phyloP scores from a whole-genome alignment of 2,113 vertebrate species.

The Sceloporus tristichus region DNA sequence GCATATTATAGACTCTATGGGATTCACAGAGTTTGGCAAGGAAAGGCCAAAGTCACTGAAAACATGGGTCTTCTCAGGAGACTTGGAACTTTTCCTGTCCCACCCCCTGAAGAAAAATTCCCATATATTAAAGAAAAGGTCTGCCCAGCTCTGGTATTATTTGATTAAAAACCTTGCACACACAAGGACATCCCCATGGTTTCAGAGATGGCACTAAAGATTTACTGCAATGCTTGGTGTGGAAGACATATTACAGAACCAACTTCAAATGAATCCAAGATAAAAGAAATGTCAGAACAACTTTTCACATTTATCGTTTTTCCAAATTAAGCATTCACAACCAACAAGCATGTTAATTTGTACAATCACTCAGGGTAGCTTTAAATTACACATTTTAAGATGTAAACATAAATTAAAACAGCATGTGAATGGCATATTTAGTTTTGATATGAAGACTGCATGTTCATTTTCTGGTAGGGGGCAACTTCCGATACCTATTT shows the following conservation, averaged over 20 bases:
- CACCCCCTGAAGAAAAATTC: background rate
- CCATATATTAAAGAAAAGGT: background rate
- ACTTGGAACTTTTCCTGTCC: background rate
- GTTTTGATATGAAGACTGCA: slow-evolving; percentile 2
- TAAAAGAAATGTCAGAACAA: slow-evolving; percentile 6
- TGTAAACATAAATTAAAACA: slow-evolving; percentile 35
- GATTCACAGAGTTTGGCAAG: background rate
- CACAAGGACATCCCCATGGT: background rate
- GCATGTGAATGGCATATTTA: slow-evolving; percentile 6
- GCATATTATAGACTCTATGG: background rate
- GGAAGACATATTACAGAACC: background rate
- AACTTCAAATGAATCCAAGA: slow-evolving; percentile 23
- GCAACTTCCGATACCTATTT: background rate
- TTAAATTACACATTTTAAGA: slow-evolving; percentile 20
- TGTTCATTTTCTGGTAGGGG: background rate
- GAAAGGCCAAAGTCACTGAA: background rate
- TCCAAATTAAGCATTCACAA: slow-evolving; percentile 22
- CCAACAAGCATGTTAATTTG: background rate
- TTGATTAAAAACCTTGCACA: background rate
- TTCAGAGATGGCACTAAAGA: background rate
- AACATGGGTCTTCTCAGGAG: background rate
- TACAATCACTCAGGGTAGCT: slow-evolving; percentile 40
- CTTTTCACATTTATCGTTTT: background rate
- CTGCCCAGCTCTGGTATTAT: background rate
- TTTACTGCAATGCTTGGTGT: background rate